Base-by-base conservation (phyloP, 2,888 invertebrate species). In the Penaeus monodon region DNA sequence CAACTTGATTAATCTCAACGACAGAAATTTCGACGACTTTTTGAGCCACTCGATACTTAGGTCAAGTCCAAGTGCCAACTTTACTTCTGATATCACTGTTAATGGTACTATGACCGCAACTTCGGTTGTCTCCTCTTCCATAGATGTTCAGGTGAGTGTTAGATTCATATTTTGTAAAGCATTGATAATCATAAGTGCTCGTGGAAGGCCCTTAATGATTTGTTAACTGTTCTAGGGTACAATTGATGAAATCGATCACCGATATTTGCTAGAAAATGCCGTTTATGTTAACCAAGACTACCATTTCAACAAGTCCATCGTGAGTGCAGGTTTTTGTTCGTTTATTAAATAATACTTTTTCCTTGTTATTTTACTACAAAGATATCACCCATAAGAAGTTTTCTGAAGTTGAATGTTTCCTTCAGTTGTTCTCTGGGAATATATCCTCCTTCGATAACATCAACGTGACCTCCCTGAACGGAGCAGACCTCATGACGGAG, bases 181-280 rank as follows among this genome's bases (percentile, higher is more conserved):
- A 57, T 57, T 57, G 12, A 57, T 38, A 57, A 17, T 57, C 57
- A 2, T 77, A 17, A 10, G 29, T 27, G 57, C n/a, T 14, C 27
- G 76, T 33, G n/a, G 20, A 29, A 20, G 29, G 68, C 12, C 12
- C 29, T 27, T 27, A 68, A 68, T 29, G 12, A 68, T 22, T 20
- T 68, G 10, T 17, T 57, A 14, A 17, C 49, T 29, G 1, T 77
- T 17, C 24, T 29, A 77, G 77, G 77, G 77, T 17, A 77, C 77
- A n/a, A 77, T 77, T 27, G 77, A 77, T n/a, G 77, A 49, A 20
- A n/a, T 77, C 12, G 77, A 77, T 63, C 63, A 77, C 57, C 1
- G 14, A 4, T 2, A n/a, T 4, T n/a, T 77, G n/a, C 27, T 77
- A 27, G n/a, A n/a, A n/a, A 57, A 57, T n/a, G 77, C 77, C 1